These are phyloP conservation scores for Acholoe squamosa DNA, from an alignment of 2,888 invertebrate species.

Conservation along the genomic window DNA sequence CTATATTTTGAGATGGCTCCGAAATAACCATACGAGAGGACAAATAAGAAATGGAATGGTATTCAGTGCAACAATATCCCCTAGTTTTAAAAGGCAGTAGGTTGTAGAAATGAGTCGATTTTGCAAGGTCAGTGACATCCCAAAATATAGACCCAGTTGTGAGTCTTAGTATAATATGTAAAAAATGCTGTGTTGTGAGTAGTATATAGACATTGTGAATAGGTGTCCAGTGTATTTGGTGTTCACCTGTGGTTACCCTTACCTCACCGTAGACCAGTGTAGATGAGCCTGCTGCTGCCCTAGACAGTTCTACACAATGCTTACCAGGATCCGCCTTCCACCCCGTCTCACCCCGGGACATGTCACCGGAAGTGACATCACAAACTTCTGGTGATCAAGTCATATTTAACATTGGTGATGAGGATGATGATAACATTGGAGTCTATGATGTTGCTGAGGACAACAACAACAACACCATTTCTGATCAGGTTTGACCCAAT, in stretches of 20 bases:
- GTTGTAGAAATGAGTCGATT: too few species aligned
- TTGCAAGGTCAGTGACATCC: too few species aligned
- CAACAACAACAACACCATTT: conserved; percentile 21
- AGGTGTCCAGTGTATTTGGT: neutral
- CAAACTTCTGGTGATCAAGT: neutral
- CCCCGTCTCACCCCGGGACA: neutral
- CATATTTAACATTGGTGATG: neutral
- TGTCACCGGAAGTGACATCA: neutral
- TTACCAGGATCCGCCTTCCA: neutral
- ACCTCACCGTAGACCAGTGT: conserved; percentile 17
- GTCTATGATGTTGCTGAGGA: neutral
- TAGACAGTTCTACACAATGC: neutral
- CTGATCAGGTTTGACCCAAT: conserved; percentile 29
- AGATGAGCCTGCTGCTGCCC: neutral
- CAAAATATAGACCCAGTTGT: too few species aligned
- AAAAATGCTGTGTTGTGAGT: too few species aligned
- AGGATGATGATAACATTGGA: neutral
- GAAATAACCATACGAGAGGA: too few species aligned
- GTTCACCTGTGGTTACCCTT: conserved; percentile 1
- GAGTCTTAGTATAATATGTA: too few species aligned
- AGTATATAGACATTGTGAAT: neutral
- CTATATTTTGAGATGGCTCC: too few species aligned
- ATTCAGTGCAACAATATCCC: too few species aligned
- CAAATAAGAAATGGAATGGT: too few species aligned
- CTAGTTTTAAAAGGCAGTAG: too few species aligned